phyloP scores from a whole-genome alignment of 2,113 vertebrate genomes.

The Cepphus grylle region DNA sequence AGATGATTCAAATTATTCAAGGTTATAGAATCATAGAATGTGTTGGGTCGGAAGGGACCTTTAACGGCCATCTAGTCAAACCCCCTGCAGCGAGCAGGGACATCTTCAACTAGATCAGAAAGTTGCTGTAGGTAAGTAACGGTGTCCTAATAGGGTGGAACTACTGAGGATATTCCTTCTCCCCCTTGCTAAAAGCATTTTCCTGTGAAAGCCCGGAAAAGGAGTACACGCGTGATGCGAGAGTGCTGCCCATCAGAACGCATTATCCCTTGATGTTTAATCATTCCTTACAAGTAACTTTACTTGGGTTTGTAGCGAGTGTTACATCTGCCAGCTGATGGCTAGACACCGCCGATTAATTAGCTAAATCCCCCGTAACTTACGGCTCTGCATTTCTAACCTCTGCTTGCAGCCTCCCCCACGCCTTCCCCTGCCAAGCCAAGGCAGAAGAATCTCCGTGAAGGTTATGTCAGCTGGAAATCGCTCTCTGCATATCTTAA shows the following conservation, averaged over 20 bases:
- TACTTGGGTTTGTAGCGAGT: neutral
- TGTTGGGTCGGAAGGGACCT: too few species aligned
- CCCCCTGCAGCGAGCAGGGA: too few species aligned
- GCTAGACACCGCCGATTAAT: slow-evolving; percentile 53
- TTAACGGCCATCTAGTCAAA: too few species aligned
- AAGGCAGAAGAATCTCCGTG: neutral
- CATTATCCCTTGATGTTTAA: neutral
- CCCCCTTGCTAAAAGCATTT: neutral
- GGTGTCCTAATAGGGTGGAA: neutral
- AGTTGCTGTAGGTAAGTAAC: neutral
- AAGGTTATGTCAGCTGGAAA: slow-evolving; percentile 57
- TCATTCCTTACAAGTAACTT: neutral
- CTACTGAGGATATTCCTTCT: neutral
- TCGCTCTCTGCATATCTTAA: slow-evolving; percentile 42
- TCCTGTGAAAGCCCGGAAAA: neutral
- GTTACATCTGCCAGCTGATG: slow-evolving; percentile 29
- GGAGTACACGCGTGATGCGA: neutral
- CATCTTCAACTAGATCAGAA: too few species aligned
- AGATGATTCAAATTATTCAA: neutral
- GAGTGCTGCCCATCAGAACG: neutral
- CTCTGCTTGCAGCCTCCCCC: slow-evolving; percentile 9
- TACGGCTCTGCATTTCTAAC: slow-evolving; percentile 1
- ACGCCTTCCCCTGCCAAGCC: neutral
- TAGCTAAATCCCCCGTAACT: slow-evolving; percentile 45
- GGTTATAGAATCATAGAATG: neutral